Conservation (phyloP, 1,140 invertebrate species). For the Tigriopus japonicus region DNA sequence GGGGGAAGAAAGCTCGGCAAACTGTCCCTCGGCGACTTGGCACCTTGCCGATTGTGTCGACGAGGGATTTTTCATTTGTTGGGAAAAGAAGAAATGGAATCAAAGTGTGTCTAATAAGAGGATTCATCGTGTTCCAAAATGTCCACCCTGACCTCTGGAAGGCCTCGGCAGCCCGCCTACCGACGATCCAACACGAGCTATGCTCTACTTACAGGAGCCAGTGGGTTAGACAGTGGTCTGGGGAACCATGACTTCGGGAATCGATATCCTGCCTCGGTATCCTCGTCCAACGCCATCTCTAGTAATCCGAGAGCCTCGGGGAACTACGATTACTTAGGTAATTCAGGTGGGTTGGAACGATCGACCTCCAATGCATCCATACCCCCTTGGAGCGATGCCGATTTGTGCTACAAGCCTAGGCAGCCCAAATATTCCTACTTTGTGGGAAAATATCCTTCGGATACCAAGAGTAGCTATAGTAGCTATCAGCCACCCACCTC, state of each 20-base stretch:
- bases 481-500: neutral
- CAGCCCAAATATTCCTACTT: conserved; percentile 8
- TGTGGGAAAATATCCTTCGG: neutral
- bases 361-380: neutral
- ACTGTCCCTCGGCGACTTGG: too few relatives aligned
- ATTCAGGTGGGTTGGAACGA: too few relatives aligned
- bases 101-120: too few relatives aligned
- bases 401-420: neutral
- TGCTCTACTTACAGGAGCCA: neutral
- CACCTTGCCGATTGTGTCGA: too few relatives aligned
- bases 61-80: too few relatives aligned
- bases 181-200: neutral
- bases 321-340: neutral
- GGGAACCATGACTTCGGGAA: neutral
- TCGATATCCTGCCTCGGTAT: neutral
- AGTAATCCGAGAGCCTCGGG: neutral
- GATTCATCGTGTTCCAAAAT: neutral
- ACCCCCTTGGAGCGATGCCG: too few relatives aligned
- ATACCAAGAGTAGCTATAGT: neutral
- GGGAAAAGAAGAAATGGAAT: too few relatives aligned
- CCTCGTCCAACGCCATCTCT: neutral
- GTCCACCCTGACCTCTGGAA: neutral
- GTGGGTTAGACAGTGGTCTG: neutral
- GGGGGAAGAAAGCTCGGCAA: too few relatives aligned
- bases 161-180: neutral